Conservation (phyloP, 2,797 vertebrate species). For the Gymnothorax javanicus region DNA sequence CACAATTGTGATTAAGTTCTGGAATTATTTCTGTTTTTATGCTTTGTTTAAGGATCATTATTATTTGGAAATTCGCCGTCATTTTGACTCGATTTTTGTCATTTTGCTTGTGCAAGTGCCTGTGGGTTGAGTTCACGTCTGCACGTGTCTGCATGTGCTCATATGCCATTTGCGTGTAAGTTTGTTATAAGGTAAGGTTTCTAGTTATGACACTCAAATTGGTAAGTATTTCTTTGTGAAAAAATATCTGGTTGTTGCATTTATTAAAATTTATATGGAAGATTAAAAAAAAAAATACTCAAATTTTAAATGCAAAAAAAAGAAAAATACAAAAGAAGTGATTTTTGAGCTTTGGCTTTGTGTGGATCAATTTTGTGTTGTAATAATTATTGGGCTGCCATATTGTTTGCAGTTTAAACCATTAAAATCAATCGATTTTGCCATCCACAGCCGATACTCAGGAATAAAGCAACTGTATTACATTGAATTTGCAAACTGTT, state of each 20-base stretch:
- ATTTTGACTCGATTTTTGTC: not conserved
- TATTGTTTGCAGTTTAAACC: not conserved
- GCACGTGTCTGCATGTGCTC: constrained; percentile 24
- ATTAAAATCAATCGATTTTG: not conserved
- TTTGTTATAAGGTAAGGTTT: no score
- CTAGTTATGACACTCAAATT: no score
- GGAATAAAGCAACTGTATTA: not conserved
- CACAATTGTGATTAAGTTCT: not conserved
- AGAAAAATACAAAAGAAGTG: no score
- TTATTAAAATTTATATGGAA: not conserved
- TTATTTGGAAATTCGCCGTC: not conserved
- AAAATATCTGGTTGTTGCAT: no score
- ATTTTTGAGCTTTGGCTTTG: no score
- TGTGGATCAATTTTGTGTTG: not conserved
- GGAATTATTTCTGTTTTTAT: not conserved
- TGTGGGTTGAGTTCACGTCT: not conserved
- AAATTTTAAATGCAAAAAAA: no score
- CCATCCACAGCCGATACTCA: not conserved
- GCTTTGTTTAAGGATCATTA: not conserved
- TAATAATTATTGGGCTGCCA: not conserved
- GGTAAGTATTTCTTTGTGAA: not conserved
- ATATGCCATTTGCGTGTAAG: no score
- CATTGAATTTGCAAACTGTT: not conserved
- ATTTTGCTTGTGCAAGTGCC: not conserved
- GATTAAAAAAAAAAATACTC: not conserved